Evolutionary conservation across 1,140 invertebrate genomes (phyloP).

Genomic region (Formica selysi): DNA sequence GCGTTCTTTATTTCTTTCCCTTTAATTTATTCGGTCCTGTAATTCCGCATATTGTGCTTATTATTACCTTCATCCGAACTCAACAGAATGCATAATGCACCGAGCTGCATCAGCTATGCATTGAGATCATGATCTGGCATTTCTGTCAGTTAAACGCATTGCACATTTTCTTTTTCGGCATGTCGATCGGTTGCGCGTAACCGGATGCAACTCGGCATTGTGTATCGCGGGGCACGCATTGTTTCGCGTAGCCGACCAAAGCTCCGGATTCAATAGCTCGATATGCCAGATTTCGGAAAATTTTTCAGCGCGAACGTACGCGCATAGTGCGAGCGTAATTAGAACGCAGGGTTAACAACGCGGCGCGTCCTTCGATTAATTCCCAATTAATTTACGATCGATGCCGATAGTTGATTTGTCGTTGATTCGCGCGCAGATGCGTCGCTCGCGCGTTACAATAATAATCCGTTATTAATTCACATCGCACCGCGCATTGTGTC

Average conservation of each 20-base stretch:
- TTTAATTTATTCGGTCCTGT: slow-evolving; percentile 17
- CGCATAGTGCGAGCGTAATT: slow-evolving; percentile 14
- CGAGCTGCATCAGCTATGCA: not conserved
- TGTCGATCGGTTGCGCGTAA: not conserved
- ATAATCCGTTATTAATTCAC: slow-evolving; percentile 59
- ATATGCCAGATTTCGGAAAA: slow-evolving; percentile 35
- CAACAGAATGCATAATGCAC: not conserved
- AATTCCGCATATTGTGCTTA: slow-evolving; percentile 25
- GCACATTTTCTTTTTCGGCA: slow-evolving; percentile 42
- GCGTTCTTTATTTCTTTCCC: not conserved
- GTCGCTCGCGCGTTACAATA: slow-evolving; percentile 17
- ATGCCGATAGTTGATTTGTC: slow-evolving; percentile 43
- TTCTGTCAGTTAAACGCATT: slow-evolving; percentile 50
- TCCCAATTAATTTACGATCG: slow-evolving; percentile 55
- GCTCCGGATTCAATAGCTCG: slow-evolving; percentile 8
- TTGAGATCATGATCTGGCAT: slow-evolving; percentile 50
- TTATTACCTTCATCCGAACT: slow-evolving; percentile 10
- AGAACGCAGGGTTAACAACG: slow-evolving; percentile 17
- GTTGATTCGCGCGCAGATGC: slow-evolving; percentile 27
- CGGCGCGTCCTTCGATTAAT: slow-evolving; percentile 50
- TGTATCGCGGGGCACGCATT: slow-evolving; percentile 41
- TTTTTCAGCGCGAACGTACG: not conserved
- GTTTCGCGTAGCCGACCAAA: slow-evolving; percentile 11
- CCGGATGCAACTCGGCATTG: slow-evolving; percentile 40
- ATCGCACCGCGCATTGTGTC: slow-evolving; percentile 32